Base-by-base conservation (phyloP, 2,888 invertebrate genomes). In the Drosophila mettleri region DNA sequence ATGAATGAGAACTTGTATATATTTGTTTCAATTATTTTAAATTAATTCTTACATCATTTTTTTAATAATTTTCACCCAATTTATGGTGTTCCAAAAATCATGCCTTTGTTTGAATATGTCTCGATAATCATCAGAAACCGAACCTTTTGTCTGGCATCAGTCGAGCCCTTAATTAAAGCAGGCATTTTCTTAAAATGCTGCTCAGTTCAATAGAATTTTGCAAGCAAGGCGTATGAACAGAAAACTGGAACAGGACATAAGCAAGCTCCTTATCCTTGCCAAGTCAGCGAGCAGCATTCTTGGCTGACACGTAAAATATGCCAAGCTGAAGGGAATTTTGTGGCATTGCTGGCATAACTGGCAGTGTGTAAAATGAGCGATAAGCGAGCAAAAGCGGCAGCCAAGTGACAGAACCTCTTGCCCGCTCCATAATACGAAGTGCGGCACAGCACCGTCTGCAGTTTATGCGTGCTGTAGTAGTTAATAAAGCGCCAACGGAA, bases 311-410 rank as follows among this genome's bases (percentile, higher is more conserved):
- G 73, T 78, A 67, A 75, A 88, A 81, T 87, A 89, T 87, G 81
- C 75, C 81, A 78, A 77, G 78, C 65, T 74, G 79, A 53, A 61
- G 58, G 64, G 68, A 84, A 69, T 80, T 87, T 75, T 82, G 78
- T 76, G 86, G 74, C 86, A 86, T 80, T 77, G 72, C 75, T 80
- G 59, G 75, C 81, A 86, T 86, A 68, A 77, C 74, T 78, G 79
- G 69, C 74, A 75, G 81, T 74, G 88, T 89, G 89, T 82, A 81
- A 84, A 89, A 78, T 86, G 73, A 73, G 78, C 86, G 90, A 89
- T 89, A 89, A 89, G 88, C 89, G 66, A 73, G 38, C 34, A 20
- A 38, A 48, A 48, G 43, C 48, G 43, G 36, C 39, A 62, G 31
- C 10, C 60, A 64, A 58, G 54, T 38, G 58, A 24, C 45, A 39